Evolutionary conservation across 2,113 vertebrate species (phyloP), one percentile per base, ranked within the genome.

Genomic region (Myrmecobius fasciatus): DNA sequence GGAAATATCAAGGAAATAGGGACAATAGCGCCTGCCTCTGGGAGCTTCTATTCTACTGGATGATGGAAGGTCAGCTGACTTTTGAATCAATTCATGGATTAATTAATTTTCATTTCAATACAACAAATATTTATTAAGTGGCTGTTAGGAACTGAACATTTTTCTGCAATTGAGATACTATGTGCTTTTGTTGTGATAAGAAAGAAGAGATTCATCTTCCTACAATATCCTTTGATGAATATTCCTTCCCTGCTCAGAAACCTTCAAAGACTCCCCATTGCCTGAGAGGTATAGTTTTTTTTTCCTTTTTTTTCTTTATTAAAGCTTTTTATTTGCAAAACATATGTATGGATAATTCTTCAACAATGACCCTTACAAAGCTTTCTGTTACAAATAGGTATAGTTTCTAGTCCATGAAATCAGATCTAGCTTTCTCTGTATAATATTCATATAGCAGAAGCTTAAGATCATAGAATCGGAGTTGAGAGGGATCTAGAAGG

Each of bases 61-160:
- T 3, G 6, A 14, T n/a, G 67, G 36, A n/a, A 75, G 17, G n/a
- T 36, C 60, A 67, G 60, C 31, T 96, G 93, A 96, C 92, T 94
- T 96, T 83, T 92, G 67, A n/a, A 75, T 20, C 6, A 17, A 75
- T n/a, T 0, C 20, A n/a, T 75, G 5, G 67, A n/a, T 20, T 22
- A 20, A 75, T 75, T 75, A n/a, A 75, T 75, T n/a, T n/a, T n/a
- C 14, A n/a, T 20, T 75, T 75, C 36, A n/a, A 20, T 75, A 1
- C 36, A 75, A 17, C 36, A 75, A n/a, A 17, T n/a, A n/a, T 75
- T 67, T 75, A 36, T 67, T 14, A n/a, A 67, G 28, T 75, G 60
- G 36, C 11, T n/a, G 6, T n/a, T 60, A 31, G 36, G 31, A 75
- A n/a, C 14, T 75, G 31, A n/a, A 67, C 36, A 75, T n/a, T 75